Conservation (phyloP, 2,113 vertebrate species). For the Theristicus caerulescens region DNA sequence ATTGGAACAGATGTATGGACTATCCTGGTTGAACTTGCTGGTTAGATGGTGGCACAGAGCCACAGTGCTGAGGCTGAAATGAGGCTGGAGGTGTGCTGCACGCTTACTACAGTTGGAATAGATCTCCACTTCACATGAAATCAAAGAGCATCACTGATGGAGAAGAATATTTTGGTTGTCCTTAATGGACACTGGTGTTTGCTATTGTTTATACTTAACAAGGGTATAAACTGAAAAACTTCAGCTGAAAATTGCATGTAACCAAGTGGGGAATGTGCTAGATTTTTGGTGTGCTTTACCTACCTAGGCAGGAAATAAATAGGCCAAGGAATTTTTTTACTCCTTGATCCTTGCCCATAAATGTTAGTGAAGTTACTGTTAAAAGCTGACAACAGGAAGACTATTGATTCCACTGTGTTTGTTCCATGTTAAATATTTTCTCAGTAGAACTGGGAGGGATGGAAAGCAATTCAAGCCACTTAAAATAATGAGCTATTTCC, state of each 20-base stretch:
- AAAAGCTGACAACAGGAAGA: not conserved
- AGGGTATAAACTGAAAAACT: not conserved
- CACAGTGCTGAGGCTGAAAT: not conserved
- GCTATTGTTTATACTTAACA: not conserved
- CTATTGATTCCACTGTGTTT: not conserved
- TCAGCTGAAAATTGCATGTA: not conserved
- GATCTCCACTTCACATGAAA: not conserved
- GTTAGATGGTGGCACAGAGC: not conserved
- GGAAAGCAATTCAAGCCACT: not conserved
- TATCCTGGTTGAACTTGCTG: not conserved
- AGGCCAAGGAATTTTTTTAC: not conserved
- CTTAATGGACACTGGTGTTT: not conserved
- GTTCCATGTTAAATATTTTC: not conserved
- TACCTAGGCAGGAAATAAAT: not conserved
- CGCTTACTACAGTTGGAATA: not conserved
- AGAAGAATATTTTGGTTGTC: not conserved
- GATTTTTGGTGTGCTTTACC: not conserved
- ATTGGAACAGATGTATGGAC: not conserved
- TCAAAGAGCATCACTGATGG: not conserved
- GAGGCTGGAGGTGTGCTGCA: not conserved
- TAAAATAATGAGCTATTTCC: slow-evolving; percentile 19
- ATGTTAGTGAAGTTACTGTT: not conserved
- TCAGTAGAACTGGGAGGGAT: not conserved
- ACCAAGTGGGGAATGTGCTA: not conserved
- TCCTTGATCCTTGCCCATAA: not conserved